Base-by-base conservation (phyloP, 2,113 vertebrate species). In the Gobius niger region DNA sequence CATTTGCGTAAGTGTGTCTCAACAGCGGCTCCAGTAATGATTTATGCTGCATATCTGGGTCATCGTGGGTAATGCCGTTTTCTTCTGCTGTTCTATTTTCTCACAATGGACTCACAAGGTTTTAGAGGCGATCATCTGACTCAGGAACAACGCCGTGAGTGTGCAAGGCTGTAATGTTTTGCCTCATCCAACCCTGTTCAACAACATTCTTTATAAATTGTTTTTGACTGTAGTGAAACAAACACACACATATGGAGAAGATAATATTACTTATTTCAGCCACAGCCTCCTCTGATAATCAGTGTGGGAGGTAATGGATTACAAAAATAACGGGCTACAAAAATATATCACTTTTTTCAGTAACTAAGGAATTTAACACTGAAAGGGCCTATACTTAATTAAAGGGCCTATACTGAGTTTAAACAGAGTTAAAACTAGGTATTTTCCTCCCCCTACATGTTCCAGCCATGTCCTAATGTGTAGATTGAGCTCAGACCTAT, bases 41-140 rank as follows among this genome's bases (percentile, higher is more conserved):
- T 56, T 70, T 68, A 15, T 73, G 62, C 64, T 70, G 67, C 57
- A 64, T 42, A 83, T 82, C 24, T 84, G 72, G 80, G 84, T 84
- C 85, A 50, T 65, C 63, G 65, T 47, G 62, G 19, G 52, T 47
- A 59, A 69, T 44, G 56, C 66, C 19, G 65, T 62, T 57, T 77
- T 77, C 59, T 59, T 65, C 57, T 80, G 87, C 66, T 85, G 70
- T 62, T 85, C 75, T 68, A 12, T 75, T 75, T 82, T 64, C 76
- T 75, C 49, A 54, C 52, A 63, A 73, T 67, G 72, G 46, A 63
- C 61, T 65, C 18, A 34, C 41, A 54, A 60, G 70, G 63, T 42
- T 65, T 54, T 6, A 81, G 63, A 71, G 63, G 64, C 64, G 77
- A 78, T 90, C 75, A 87, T 74, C 84, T 85, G 88, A 85, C 77